phyloP scores from a whole-genome alignment of 2,113 vertebrate genomes.

The Peucedramus taeniatus region DNA sequence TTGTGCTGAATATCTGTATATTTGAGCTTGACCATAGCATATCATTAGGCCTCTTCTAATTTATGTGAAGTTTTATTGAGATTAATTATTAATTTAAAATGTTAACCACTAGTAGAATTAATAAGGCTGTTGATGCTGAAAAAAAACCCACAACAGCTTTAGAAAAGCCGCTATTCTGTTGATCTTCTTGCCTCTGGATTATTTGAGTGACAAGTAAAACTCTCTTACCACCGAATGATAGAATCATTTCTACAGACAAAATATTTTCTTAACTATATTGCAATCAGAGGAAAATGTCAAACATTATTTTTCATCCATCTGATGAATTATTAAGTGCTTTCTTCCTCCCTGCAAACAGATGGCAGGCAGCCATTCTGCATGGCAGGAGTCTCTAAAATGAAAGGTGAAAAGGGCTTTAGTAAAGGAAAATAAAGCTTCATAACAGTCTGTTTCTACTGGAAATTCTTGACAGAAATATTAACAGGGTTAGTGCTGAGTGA shows the following conservation, averaged over 20 bases:
- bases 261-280: neutral
- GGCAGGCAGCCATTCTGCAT: neutral
- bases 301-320: neutral
- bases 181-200: neutral
- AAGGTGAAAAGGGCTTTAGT: neutral
- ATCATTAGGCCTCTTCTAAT: neutral
- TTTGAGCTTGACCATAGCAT: neutral
- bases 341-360: neutral
- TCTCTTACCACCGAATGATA: neutral
- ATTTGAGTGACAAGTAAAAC: neutral
- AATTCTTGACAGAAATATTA: neutral
- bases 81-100: neutral
- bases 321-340: constrained; percentile 20
- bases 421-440: neutral
- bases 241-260: neutral
- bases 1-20: neutral
- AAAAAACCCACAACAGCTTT: neutral
- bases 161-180: neutral
- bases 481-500: neutral
- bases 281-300: neutral
- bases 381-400: neutral
- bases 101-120: neutral
- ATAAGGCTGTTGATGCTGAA: fast-evolving
- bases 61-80: neutral
- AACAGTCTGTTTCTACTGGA: neutral